A percentile compares a stretch with the other conserved stretches of the same genome.
phyloP scores from a whole-genome alignment of 2,888 invertebrate genomes.

The Salpingus planirostris region DNA sequence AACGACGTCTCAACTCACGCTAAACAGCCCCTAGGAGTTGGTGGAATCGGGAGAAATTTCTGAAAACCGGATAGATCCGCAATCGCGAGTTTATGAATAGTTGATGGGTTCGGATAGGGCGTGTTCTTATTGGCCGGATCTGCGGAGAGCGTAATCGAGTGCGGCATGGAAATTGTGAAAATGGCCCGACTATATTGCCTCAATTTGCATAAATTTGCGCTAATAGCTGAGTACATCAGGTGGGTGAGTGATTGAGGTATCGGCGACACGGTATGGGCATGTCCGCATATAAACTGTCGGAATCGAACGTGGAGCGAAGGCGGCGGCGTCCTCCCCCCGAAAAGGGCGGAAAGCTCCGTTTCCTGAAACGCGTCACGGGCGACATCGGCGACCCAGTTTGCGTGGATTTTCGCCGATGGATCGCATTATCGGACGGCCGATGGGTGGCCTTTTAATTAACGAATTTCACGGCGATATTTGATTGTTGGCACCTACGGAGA shows the following conservation, averaged over 20 bases:
- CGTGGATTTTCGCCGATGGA: too few relatives aligned
- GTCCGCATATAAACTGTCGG: conserved; percentile 28
- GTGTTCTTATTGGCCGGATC: too few relatives aligned
- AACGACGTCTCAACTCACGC: too few relatives aligned
- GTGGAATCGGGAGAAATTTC: too few relatives aligned
- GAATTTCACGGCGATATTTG: conserved; percentile 3
- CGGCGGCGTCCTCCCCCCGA: conserved; percentile 15
- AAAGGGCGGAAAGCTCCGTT: conserved; percentile 6
- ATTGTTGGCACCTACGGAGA: conserved; percentile 4
- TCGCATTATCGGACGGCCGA: neutral
- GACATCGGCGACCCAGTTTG: conserved; percentile 4
- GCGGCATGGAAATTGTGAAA: conserved; percentile 8
- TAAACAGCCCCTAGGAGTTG: too few relatives aligned
- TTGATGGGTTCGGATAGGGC: too few relatives aligned
- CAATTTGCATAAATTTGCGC: conserved; percentile 37
- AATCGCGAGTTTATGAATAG: too few relatives aligned
- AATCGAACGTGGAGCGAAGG: too few relatives aligned
- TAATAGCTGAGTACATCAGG: conserved; percentile 37
- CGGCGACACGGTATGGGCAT: conserved; percentile 39
- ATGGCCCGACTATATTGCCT: conserved; percentile 24
- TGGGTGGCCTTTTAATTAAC: conserved; percentile 5
- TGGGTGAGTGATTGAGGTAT: conserved; percentile 39
- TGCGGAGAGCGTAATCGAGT: too few relatives aligned
- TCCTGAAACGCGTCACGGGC: conserved; percentile 3
- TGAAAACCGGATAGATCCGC: too few relatives aligned